Percentiles rank a stretch among this genome's conserved stretches.
Conservation (phyloP, 1,140 invertebrate species). For the Philotrypesis tridentata region DNA sequence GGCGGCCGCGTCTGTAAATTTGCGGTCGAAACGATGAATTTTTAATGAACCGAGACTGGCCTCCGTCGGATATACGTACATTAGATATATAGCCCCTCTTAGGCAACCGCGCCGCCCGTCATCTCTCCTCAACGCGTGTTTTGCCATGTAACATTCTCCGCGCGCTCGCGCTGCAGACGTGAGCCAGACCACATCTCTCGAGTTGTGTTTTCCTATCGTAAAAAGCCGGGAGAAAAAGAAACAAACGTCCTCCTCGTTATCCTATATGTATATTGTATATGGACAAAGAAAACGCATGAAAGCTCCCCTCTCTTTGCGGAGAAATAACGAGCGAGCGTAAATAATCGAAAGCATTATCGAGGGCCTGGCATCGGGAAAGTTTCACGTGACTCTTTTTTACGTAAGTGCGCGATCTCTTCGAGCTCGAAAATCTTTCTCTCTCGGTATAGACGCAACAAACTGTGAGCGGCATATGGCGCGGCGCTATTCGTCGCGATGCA, state of each 20-base stretch:
- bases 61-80: not conserved
- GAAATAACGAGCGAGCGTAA: not conserved
- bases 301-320: not conserved
- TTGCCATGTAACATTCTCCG: too few species aligned
- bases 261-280: too few species aligned
- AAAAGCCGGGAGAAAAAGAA: not conserved
- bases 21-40: not conserved
- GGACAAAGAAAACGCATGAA: not conserved
- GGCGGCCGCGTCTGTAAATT: not conserved
- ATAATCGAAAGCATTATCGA: not conserved
- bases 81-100: not conserved
- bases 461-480: not conserved
- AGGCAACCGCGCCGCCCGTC: not conserved
- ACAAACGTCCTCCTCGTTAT: not conserved
- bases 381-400: not conserved
- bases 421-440: not conserved
- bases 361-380: not conserved
- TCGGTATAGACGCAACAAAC: not conserved
- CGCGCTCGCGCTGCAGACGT: not conserved
- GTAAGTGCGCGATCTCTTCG: not conserved
- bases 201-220: not conserved
- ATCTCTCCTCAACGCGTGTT: not conserved
- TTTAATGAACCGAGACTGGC: not conserved
- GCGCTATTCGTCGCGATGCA: not conserved
- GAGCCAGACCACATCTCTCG: not conserved